Base-by-base conservation (phyloP, 2,113 vertebrate species). In the Chroicocephalus ridibundus region DNA sequence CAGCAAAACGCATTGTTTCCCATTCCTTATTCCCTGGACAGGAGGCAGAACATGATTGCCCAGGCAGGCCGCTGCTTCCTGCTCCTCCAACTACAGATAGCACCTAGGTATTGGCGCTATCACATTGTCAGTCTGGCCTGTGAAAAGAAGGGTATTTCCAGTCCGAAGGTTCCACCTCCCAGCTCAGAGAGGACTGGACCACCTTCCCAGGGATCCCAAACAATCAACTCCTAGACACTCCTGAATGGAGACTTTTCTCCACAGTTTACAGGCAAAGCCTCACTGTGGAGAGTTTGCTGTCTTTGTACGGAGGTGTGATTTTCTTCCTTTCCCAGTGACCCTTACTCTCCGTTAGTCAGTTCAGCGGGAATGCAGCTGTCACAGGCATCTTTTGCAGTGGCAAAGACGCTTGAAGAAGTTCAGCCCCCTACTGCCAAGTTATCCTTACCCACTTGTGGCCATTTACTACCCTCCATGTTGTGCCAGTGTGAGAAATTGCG, bases 191-290 rank as follows among this genome's bases (percentile, higher is more conserved):
- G 57, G 36, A 32, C 34, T 49, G 21, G 36, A 54, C 4, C 25
- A 7, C 52, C 19, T 93, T 71, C 44, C 32, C 22, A 79, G 32
- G n/a, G 22, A n/a, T 65, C 42, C 31, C 29, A 65, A 66, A 19
- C 11, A n/a, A 25, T 66, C 64, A 82, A 24, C 0, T 51, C 20
- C 31, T 31, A 68, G 46, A 42, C 8, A 4, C 27, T 89, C 17
- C 42, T 2, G 2, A 62, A n/a, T 0, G 0, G 42, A 91, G 22
- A 20, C 19, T n/a, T 10, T 71, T 47, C 40, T 54, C 74, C 0
- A 0, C 32, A 79, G 27, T 57, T 85, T 51, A 47, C 12, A 77
- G 44, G 66, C 40, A 92, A 72, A 90, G 52, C 32, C 5, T 1
- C 15, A 36, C 31, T 22, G 13, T 3, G 6, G 16, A 40, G 15